Evolutionary conservation across 2,797 vertebrate species (phyloP), one percentile per base, ranked within the genome.

Genomic region (Pangasius larnaudii): DNA sequence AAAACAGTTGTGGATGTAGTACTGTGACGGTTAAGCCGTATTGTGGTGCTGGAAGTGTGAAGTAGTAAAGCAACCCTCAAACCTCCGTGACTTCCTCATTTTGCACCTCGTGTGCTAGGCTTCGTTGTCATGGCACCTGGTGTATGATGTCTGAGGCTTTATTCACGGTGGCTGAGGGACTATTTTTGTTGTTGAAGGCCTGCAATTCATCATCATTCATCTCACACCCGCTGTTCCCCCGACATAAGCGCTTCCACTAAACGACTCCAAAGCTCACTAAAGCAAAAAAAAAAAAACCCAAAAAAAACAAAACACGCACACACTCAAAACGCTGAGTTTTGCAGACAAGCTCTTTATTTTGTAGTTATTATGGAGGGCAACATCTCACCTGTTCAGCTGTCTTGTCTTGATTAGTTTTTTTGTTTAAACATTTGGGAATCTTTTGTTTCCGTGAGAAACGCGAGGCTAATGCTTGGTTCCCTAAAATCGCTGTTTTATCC

Each of bases 51-150:
- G 30, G 33, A 81, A 69, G 84, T 46, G 81, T 61, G 53, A 81
- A 49, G 63, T 51, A n/a, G 65, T 33, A 1, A n/a, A 59, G 74
- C 27, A 22, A 27, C 59, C 36, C 36, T 30, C 61, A 58, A 39
- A 51, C 69, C 24, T 58, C 49, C 27, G 7, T 75, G 39, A 56
- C 56, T 81, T 85, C 63, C 42, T 79, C 77, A n/a, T 24, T 49
- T 79, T 19, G 58, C 46, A 36, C 30, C 81, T 77, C 24, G 11
- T 42, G 14, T 30, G 8, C 65, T 63, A 22, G 39, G 36, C 59
- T 79, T 5, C 22, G 83, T 88, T 72, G 83, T 72, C 87, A 80
- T 85, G 87, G 75, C 65, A 63, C 65, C 65, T 81, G 83, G 72
- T n/a, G 46, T 80, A 69, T 58, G 74, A 78, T 69, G 69, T 69